Conservation (phyloP, 2,113 vertebrate genomes). For the Ondatra zibethicus region DNA sequence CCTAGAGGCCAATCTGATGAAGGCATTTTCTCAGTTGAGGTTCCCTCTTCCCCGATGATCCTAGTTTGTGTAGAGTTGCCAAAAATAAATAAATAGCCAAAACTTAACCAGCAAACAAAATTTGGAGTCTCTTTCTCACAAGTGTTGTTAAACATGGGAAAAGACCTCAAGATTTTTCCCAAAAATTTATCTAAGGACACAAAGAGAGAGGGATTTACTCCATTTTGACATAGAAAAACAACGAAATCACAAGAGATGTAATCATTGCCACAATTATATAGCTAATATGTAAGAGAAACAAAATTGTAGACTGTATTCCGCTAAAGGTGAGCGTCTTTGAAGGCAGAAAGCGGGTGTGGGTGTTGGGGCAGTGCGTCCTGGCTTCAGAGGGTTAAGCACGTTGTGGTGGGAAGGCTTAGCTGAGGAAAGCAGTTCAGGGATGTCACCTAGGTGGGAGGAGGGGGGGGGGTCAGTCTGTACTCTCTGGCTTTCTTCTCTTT, state of each 20-base stretch:
- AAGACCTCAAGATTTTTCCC: neutral
- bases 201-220: neutral
- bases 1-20: neutral
- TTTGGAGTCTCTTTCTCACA: neutral
- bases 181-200: neutral
- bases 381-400: neutral
- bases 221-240: slow-evolving; percentile 13
- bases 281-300: neutral
- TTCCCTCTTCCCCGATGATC: neutral
- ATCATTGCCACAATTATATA: neutral
- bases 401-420: neutral
- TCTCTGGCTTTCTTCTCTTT: neutral
- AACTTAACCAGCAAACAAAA: neutral
- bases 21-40: neutral
- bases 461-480: too few species aligned
- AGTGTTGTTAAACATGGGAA: neutral
- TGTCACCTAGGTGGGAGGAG: too few species aligned
- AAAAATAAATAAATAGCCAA: neutral
- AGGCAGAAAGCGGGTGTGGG: neutral
- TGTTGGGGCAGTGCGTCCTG: neutral
- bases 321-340: neutral
- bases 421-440: neutral
- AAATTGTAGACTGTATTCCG: neutral
- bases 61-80: neutral
- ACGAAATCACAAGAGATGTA: neutral